Evolutionary conservation across 2,113 vertebrate species (phyloP).

Genomic region (Ardeotis arabs): DNA sequence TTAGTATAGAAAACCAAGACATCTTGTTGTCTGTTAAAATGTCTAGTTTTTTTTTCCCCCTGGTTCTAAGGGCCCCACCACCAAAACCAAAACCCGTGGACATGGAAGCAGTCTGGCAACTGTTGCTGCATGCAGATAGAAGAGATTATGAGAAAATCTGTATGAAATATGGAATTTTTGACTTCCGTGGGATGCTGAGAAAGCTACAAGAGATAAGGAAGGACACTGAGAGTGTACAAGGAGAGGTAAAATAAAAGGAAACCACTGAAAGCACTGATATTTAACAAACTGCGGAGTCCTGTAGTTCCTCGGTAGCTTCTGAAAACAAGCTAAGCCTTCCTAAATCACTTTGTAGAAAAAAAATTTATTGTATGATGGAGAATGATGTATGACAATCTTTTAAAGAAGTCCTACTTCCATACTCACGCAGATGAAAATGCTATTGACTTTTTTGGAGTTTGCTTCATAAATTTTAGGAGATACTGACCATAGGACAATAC

Average conservation of each 20-base stretch:
- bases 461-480: neutral
- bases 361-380: neutral
- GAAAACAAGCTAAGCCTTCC: neutral
- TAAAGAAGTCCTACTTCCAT: neutral
- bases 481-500: neutral
- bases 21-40: neutral
- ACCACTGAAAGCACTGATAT: neutral
- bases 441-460: neutral
- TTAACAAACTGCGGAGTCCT: neutral
- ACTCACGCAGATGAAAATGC: neutral
- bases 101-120: conserved; percentile 79
- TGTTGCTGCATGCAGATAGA: conserved; percentile 81
- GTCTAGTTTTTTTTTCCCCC: neutral
- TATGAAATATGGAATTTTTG: conserved; percentile 78
- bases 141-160: conserved; percentile 88
- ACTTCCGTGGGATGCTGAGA: conserved; percentile 81
- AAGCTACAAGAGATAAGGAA: conserved; percentile 79
- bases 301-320: neutral
- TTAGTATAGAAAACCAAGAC: neutral
- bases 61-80: conserved; percentile 34
- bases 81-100: conserved; percentile 57
- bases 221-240: conserved; percentile 70
- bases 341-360: neutral
- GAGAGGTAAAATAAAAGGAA: conserved; percentile 66
- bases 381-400: neutral